phyloP scores from a whole-genome alignment of 2,113 vertebrate species.

The Columbina picui region DNA sequence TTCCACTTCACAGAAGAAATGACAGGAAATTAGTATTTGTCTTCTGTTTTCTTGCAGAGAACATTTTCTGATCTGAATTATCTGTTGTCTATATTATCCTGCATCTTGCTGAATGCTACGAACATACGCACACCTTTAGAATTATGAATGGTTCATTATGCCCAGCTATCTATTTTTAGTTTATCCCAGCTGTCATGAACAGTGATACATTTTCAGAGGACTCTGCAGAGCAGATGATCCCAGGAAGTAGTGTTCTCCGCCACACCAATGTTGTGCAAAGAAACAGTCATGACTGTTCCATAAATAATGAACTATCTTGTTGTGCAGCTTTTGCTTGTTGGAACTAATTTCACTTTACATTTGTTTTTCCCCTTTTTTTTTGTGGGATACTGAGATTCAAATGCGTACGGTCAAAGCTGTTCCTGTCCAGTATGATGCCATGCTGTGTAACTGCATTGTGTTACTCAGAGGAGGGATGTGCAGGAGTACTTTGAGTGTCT shows the following conservation, averaged over 20 bases:
- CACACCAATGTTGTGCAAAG: background rate
- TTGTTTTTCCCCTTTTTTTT: background rate
- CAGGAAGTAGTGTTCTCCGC: background rate
- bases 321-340: background rate
- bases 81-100: background rate
- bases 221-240: background rate
- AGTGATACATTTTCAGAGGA: background rate
- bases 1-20: background rate
- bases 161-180: background rate
- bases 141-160: background rate
- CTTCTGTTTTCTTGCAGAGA: background rate
- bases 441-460: background rate
- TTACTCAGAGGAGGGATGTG: background rate
- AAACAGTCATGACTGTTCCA: background rate
- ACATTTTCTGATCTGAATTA: background rate
- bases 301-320: background rate
- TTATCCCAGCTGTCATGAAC: background rate
- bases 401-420: background rate
- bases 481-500: background rate
- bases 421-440: accelerated
- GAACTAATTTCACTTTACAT: background rate
- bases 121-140: background rate
- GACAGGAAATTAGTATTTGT: background rate
- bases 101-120: background rate
- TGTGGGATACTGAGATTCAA: background rate